Conservation (phyloP, 2,797 vertebrate species). For the Sebastes alutus region DNA sequence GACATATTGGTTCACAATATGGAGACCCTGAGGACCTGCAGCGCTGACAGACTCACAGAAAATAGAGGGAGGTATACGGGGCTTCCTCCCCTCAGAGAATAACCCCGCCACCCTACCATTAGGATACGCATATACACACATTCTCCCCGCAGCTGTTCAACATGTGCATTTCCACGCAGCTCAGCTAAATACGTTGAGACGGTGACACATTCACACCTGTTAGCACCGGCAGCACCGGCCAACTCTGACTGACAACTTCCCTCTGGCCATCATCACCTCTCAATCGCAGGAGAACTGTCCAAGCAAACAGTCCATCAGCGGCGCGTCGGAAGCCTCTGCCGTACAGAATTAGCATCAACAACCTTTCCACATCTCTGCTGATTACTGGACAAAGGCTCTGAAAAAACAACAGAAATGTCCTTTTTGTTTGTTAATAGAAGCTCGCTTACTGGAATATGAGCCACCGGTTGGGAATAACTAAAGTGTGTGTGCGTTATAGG, state of each 20-base stretch:
- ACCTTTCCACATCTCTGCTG: conserved; percentile 49
- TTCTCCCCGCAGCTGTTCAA: conserved; percentile 58
- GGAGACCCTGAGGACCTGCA: conserved; percentile 43
- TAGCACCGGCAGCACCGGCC: conserved; percentile 56
- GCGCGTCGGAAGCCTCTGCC: conserved; percentile 51
- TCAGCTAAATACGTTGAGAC: conserved; percentile 21
- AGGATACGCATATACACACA: conserved; percentile 41
- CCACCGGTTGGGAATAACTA: conserved; percentile 13
- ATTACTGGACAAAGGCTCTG: conserved; percentile 46
- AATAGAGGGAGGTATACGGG: conserved; percentile 34
- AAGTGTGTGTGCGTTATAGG: not conserved
- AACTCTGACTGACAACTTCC: conserved; percentile 74
- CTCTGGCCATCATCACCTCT: conserved; percentile 72
- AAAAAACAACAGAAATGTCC: conserved; percentile 39
- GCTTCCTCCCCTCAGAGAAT: conserved; percentile 64
- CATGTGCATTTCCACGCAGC: conserved; percentile 60
- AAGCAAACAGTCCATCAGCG: conserved; percentile 81
- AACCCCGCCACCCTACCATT: conserved; percentile 34
- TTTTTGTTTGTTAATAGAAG: conserved; percentile 56
- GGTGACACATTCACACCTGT: conserved; percentile 77
- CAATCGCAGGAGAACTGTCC: conserved; percentile 67
- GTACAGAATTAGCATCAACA: conserved; percentile 62
- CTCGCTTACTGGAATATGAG: conserved; percentile 47
- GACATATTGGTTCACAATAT: conserved; percentile 40
- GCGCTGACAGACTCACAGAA: conserved; percentile 61